Evolutionary conservation across 2,113 vertebrate species (phyloP), one percentile per base, ranked within the genome.

Genomic region (Anolis sagrei): DNA sequence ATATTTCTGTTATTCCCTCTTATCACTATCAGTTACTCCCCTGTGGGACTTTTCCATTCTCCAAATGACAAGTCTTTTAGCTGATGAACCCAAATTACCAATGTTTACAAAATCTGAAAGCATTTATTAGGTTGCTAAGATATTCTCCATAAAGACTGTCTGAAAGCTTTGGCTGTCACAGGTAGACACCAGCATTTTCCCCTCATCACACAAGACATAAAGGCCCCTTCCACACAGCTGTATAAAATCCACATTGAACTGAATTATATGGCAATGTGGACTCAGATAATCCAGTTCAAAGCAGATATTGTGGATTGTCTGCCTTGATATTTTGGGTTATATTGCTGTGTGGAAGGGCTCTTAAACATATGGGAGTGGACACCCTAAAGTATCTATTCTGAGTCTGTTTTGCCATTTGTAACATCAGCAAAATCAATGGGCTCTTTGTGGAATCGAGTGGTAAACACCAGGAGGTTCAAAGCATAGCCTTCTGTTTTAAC

Each of bases 31-130:
- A 16, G 54, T 58, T 13, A 58, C 54, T 58, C 51, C 14, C 13
- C 54, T 68, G 48, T 29, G 7, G 25, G 14, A 18, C 39, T 44
- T 25, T 58, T 18, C 29, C n/a, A 11, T 68, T 29, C 66, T n/a
- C 54, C 54, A 1, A 44, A 44, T n/a, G 68, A 51, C 36, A 73
- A 3, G 39, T 44, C n/a, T 1, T 80, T 81, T 84, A 76, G 70
- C 44, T 48, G 70, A 44, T 44, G 39, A 44, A 5, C 14, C 78
- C 75, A 89, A 89, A 72, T 13, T 66, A 16, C 1, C 2, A 27
- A 7, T 64, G n/a, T 61, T 21, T 81, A 49, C 84, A 83, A 86
- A 2, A 9, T 58, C 18, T 79, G 25, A 89, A 76, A 23, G 4
- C 1, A 32, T 16, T 77, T 64, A 23, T 34, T 0, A 51, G 3